A percentile compares a stretch with the other conserved stretches of the same genome.
Evolutionary conservation across 2,113 vertebrate species (phyloP).

Genomic region (Spea bombifrons): DNA sequence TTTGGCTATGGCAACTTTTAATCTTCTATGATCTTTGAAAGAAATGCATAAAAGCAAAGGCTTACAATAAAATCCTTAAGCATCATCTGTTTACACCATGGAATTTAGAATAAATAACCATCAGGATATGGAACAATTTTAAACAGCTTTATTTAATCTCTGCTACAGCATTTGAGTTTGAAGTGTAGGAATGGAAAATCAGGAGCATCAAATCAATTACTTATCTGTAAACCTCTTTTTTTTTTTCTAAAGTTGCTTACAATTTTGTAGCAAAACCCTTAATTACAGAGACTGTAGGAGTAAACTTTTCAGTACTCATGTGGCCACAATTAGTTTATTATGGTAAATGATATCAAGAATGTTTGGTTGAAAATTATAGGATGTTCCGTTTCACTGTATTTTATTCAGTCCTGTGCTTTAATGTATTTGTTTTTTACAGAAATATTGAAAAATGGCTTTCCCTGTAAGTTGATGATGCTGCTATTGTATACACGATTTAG

Average conservation of each 20-base stretch:
- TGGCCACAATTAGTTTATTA: background rate
- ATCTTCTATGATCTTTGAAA: slow-evolving; percentile 42
- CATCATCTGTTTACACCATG: slow-evolving; percentile 15
- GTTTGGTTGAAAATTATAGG: slow-evolving; percentile 5
- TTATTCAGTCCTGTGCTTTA: background rate
- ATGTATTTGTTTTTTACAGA: slow-evolving; percentile 14
- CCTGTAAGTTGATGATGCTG: slow-evolving; percentile 23
- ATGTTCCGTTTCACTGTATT: slow-evolving; percentile 12
- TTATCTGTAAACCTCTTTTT: background rate
- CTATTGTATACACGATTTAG: slow-evolving; percentile 31
- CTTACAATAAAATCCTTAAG: slow-evolving; percentile 11
- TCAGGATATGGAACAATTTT: slow-evolving; percentile 20
- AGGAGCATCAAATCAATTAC: background rate
- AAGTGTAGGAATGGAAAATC: background rate
- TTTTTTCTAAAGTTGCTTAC: background rate
- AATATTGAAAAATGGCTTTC: background rate
- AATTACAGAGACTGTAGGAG: background rate
- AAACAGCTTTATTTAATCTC: slow-evolving; percentile 15
- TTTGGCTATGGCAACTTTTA: slow-evolving; percentile 52
- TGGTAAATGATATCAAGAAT: background rate
- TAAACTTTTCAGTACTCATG: background rate
- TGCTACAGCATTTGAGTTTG: background rate
- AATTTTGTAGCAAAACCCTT: background rate
- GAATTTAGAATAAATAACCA: slow-evolving; percentile 11
- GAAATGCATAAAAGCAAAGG: slow-evolving; percentile 17